Conservation (phyloP, 1,140 invertebrate genomes). For the Callitettix versicolor region DNA sequence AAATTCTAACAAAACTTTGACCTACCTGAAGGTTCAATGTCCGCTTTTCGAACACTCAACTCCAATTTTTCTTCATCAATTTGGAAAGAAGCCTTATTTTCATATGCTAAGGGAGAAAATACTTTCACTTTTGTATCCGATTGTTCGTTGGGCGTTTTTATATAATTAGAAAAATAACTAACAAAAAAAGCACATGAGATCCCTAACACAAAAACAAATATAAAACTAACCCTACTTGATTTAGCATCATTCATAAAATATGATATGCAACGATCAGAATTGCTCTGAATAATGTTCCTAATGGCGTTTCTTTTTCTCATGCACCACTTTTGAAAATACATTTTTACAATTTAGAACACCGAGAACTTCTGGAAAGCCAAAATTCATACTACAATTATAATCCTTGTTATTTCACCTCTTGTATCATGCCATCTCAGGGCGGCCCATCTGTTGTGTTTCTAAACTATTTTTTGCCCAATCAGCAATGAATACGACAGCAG, state of each 20-base stretch:
- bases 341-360: background rate
- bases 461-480: too few relatives aligned
- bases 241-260: slow-evolving; percentile 8
- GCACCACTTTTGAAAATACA: slow-evolving; percentile 1
- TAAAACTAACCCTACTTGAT: background rate
- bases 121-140: slow-evolving; percentile 7
- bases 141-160: background rate
- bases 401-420: too few relatives aligned
- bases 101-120: slow-evolving; percentile 13
- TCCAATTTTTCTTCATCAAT: background rate
- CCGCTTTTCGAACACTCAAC: slow-evolving; percentile 8
- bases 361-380: too few relatives aligned
- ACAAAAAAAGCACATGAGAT: slow-evolving; percentile 9
- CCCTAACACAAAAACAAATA: slow-evolving; percentile 15
- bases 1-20: too few relatives aligned
- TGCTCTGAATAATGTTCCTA: background rate
- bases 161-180: background rate
- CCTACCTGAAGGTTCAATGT: slow-evolving; percentile 15
- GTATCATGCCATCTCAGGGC: too few relatives aligned
- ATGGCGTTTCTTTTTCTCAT: background rate
- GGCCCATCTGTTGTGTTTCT: too few relatives aligned
- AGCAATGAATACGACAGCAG: too few relatives aligned
- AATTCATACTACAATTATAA: too few relatives aligned
- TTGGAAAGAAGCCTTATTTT: background rate
- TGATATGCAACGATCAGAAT: background rate